A percentile compares a stretch with the other conserved stretches of the same genome.
Conservation (phyloP, 2,797 vertebrate species). For the Saxicola maurus region DNA sequence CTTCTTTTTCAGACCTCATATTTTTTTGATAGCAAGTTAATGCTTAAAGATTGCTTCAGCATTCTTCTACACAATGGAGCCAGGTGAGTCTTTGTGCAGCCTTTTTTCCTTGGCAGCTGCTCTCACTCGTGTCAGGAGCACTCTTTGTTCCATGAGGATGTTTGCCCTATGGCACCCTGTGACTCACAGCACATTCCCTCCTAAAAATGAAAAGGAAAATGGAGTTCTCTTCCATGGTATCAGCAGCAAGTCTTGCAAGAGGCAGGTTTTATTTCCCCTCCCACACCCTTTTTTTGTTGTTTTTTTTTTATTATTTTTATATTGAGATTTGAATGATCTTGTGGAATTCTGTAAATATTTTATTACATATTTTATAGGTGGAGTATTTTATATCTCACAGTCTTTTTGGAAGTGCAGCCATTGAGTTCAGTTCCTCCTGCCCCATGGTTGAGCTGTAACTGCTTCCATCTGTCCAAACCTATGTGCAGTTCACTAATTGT, state of each 20-base stretch:
- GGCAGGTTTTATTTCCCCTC: not conserved
- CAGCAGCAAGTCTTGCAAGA: not conserved
- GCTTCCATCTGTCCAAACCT: slow-evolving; percentile 66
- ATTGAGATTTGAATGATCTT: slow-evolving; percentile 38
- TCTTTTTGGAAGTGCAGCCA: slow-evolving; percentile 2
- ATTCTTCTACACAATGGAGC: not conserved
- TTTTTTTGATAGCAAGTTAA: not conserved
- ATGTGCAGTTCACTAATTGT: slow-evolving; percentile 63
- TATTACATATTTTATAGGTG: slow-evolving; percentile 56
- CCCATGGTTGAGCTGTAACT: slow-evolving; percentile 55
- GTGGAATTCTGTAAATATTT: slow-evolving; percentile 64
- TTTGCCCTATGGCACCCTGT: not conserved
- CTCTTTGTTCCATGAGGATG: not conserved
- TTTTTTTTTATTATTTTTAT: not conserved
- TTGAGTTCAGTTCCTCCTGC: slow-evolving; percentile 52
- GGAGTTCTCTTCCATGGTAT: not conserved
- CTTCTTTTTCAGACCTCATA: not conserved
- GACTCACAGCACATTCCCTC: slow-evolving; percentile 23
- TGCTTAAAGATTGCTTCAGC: not conserved
- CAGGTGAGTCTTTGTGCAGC: slow-evolving; percentile 31
- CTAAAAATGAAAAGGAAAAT: slow-evolving; percentile 28
- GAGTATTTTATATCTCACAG: slow-evolving; percentile 53
- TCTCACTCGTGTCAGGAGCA: not conserved
- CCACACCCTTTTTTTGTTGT: too few species aligned
- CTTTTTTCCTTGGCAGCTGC: not conserved